Percentiles rank a stretch among this genome's conserved stretches.
These are phyloP conservation scores for Eupithecia centaureata DNA, from an alignment of 2,888 invertebrate species.

Conservation along the genomic window DNA sequence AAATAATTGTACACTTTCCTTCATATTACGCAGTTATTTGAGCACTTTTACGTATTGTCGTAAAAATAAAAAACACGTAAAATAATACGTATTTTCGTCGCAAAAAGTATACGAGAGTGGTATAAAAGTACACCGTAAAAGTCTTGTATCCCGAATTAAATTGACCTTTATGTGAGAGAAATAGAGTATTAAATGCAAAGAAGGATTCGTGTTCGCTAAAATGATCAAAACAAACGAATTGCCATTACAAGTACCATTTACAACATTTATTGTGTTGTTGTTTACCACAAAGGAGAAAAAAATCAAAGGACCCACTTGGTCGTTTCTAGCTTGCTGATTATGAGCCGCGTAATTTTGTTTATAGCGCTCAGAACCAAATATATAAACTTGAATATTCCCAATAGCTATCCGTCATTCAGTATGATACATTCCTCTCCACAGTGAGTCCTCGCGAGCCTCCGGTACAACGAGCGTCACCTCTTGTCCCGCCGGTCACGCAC, in stretches of 20 bases:
- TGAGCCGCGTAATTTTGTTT: no score
- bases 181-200: not conserved
- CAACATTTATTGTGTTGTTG: not conserved
- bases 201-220: not conserved
- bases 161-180: not conserved
- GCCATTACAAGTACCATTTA: not conserved
- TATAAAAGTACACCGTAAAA: not conserved
- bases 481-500: not conserved
- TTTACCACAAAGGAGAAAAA: not conserved
- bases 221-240: not conserved
- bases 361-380: rapidly evolving
- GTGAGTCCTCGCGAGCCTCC: not conserved
- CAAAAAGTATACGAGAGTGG: not conserved
- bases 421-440: no score
- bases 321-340: no score
- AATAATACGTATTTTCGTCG: not conserved
- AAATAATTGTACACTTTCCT: no score
- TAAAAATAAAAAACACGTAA: not conserved
- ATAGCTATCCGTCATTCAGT: no score
- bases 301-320: not conserved
- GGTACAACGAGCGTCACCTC: not conserved
- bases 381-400: not conserved
- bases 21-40: not conserved
- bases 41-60: not conserved
- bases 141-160: not conserved